These are phyloP conservation scores for Panagrolaimus sp. DNA, from an alignment of 1,140 invertebrate genomes.

Conservation along the genomic window DNA sequence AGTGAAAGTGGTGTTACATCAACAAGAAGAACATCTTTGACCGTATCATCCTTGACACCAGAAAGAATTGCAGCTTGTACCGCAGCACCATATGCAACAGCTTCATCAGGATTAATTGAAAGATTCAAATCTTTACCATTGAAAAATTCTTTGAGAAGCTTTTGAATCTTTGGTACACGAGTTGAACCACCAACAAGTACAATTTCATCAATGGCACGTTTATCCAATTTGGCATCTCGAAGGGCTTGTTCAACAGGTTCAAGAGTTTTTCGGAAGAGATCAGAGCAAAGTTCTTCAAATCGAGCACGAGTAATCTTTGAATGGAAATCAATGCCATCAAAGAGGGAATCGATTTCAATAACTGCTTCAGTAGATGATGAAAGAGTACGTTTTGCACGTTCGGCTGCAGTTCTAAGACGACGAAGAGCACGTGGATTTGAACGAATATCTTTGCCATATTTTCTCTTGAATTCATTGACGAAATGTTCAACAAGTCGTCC, in stretches of 20 bases:
- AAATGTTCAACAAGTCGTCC: slow-evolving; percentile 92
- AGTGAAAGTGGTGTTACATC: slow-evolving; percentile 89
- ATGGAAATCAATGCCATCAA: slow-evolving; percentile 93
- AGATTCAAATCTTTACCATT: slow-evolving; percentile 95
- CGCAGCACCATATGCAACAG: slow-evolving; percentile 60
- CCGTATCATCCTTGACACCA: slow-evolving; percentile 86
- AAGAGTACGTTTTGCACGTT: slow-evolving; percentile 86
- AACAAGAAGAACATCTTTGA: slow-evolving; percentile 79
- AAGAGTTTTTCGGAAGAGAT: slow-evolving; percentile 79
- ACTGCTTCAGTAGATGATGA: slow-evolving; percentile 86
- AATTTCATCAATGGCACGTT: slow-evolving; percentile 83
- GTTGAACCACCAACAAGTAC: slow-evolving; percentile 95
- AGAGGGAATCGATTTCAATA: slow-evolving; percentile 89
- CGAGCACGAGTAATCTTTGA: slow-evolving; percentile 85
- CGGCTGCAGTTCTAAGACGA: slow-evolving; percentile 83
- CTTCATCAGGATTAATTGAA: slow-evolving; percentile 64
- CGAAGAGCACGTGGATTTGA: slow-evolving; percentile 84
- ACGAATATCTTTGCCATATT: slow-evolving; percentile 80
- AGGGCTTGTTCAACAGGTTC: slow-evolving; percentile 90
- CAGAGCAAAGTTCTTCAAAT: slow-evolving; percentile 87
- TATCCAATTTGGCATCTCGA: slow-evolving; percentile 86
- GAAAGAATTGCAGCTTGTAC: slow-evolving; percentile 72
- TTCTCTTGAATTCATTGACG: slow-evolving; percentile 90
- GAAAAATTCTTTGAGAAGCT: slow-evolving; percentile 68
- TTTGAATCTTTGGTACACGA: slow-evolving; percentile 94